Evolutionary conservation across 2,888 invertebrate species (phyloP), one percentile per base, ranked within the genome.

Genomic region (Monoplex corrugatus): DNA sequence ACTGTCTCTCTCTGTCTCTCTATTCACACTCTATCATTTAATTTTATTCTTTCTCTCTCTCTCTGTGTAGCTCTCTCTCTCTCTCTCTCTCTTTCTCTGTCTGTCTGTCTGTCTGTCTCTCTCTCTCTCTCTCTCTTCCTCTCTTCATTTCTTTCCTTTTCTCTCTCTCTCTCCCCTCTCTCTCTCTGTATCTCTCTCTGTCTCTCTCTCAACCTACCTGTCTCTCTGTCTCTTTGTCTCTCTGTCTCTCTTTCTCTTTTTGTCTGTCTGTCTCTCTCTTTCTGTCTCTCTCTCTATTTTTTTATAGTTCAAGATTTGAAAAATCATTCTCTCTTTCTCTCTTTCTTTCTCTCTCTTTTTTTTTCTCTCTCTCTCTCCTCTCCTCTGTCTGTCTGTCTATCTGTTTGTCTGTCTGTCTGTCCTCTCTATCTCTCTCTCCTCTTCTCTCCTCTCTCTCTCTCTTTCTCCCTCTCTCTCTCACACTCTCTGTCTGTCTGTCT

Each of bases 261-360:
- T 44, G 38, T 80, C 63, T 10, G n/a, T 35, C 44, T 35, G 32
- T 87, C 45, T 35, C 57, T 75, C 44, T 32, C n/a, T 45, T 28
- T 45, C 43, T 50, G 23, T n/a, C 75, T 80, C 38, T 87, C 50
- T 50, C 57, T 35, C 87, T 35, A n/a, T n/a, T n/a, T n/a, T n/a
- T n/a, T n/a, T n/a, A n/a, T n/a, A n/a, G n/a, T n/a, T n/a, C n/a
- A n/a, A n/a, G n/a, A n/a, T n/a, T n/a, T n/a, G n/a, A n/a, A n/a
- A n/a, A n/a, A n/a, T 63, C 10, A 28, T n/a, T 13, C 63, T 63
- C 63, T 63, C 63, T 63, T 28, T 63, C 23, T 63, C 63, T 63
- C 63, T 23, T n/a, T 63, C 63, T 63, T 19, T 63, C 63, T 63
- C 10, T 63, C 63, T 13, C 63, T 63, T n/a, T 13, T n/a, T 63